A percentile compares a stretch with the other conserved stretches of the same genome.
phyloP scores from a whole-genome alignment of 2,113 vertebrate species.

The Hippolais icterina region DNA sequence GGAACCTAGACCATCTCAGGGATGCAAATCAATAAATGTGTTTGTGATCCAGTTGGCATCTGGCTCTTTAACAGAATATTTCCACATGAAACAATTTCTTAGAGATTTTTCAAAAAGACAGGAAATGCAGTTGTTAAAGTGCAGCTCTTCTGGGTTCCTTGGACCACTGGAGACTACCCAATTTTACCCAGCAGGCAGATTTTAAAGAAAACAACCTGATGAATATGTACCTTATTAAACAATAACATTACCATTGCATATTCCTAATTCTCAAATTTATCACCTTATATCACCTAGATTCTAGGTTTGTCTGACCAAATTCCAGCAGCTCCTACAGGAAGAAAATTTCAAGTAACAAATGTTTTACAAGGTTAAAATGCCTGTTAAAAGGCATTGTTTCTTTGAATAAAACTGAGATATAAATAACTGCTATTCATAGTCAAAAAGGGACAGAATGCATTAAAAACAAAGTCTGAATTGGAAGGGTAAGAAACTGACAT shows the following conservation, averaged over 20 bases:
- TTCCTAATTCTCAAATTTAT: neutral
- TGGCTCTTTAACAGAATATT: neutral
- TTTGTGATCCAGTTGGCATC: neutral
- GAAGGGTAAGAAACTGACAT: neutral
- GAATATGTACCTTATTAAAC: neutral
- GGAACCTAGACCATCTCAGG: fast-evolving
- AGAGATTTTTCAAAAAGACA: neutral
- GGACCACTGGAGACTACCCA: neutral
- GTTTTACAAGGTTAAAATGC: neutral
- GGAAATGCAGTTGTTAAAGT: neutral
- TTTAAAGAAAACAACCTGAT: neutral
- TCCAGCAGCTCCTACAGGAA: neutral
- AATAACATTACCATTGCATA: neutral
- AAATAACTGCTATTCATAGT: neutral
- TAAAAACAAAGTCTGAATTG: neutral
- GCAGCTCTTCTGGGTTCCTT: neutral
- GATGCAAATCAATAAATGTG: neutral
- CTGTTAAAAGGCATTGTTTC: neutral
- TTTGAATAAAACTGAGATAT: neutral
- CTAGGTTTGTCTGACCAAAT: neutral
- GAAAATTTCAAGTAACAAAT: neutral
- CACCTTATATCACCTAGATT: neutral
- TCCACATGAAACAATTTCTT: neutral
- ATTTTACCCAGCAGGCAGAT: neutral
- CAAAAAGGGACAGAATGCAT: neutral